Percentiles rank a stretch among this genome's conserved stretches.
Conservation (phyloP, 2,113 vertebrate genomes). For the Stigmatopora nigra region DNA sequence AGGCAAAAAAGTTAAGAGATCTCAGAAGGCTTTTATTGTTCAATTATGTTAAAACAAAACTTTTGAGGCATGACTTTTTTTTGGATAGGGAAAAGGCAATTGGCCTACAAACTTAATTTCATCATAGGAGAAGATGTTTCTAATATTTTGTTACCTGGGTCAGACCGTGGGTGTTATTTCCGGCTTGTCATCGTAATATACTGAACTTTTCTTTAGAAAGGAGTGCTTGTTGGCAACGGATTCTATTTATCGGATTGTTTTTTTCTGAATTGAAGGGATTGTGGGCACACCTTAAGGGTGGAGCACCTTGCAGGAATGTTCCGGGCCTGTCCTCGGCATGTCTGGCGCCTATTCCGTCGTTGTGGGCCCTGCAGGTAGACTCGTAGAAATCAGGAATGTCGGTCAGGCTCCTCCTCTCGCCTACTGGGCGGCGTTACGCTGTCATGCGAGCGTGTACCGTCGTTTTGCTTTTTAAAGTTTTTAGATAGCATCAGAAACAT, state of each 20-base stretch:
- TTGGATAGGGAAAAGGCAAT: too few species aligned
- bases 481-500: not conserved
- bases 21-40: too few species aligned
- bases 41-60: not conserved
- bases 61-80: not conserved
- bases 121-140: not conserved
- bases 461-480: not conserved
- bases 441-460: conserved; percentile 4
- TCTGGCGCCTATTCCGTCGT: conserved; percentile 1
- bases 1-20: not conserved
- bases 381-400: conserved; percentile 33
- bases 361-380: conserved; percentile 32
- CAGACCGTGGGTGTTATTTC: not conserved
- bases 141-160: not conserved
- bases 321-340: conserved; percentile 12
- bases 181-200: not conserved
- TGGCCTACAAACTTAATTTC: not conserved
- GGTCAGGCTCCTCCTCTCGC: conserved; percentile 10
- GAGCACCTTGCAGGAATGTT: conserved; percentile 52
- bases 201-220: not conserved
- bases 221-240: conserved; percentile 32
- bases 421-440: conserved; percentile 36
- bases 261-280: conserved; percentile 30
- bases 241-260: conserved; percentile 32
- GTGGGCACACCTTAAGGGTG: conserved; percentile 42